phyloP scores from a whole-genome alignment of 1,140 invertebrate genomes.

The Philopotamus ludificatus region DNA sequence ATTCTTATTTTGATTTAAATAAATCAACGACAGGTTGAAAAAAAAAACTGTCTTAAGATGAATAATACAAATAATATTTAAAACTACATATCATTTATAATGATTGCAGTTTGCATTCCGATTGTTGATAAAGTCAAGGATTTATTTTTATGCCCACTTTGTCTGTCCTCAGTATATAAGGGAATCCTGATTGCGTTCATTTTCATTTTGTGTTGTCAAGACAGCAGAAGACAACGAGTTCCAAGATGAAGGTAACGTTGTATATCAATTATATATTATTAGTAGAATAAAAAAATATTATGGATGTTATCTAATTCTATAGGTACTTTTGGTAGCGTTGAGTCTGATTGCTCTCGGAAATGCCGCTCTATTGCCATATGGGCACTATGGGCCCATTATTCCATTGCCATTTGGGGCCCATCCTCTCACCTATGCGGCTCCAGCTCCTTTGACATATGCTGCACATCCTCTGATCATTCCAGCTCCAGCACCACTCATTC shows the following conservation, averaged over 20 bases:
- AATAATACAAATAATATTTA: too few relatives aligned
- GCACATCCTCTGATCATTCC: constrained; percentile 7
- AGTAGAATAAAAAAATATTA: not conserved
- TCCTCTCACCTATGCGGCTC: not conserved
- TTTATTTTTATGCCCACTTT: too few relatives aligned
- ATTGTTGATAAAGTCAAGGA: too few relatives aligned
- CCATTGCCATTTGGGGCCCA: constrained; percentile 10
- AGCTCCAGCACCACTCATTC: constrained; percentile 35
- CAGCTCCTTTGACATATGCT: not conserved
- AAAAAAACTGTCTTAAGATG: too few relatives aligned
- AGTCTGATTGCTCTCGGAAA: constrained; percentile 30
- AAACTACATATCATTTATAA: too few relatives aligned
- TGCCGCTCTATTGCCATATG: constrained; percentile 17
- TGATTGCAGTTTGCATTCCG: too few relatives aligned
- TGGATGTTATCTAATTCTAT: constrained; percentile 7
- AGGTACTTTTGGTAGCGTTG: constrained; percentile 41
- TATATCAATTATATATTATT: not conserved
- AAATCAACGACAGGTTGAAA: too few relatives aligned
- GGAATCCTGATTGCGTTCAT: too few relatives aligned
- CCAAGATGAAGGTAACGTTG: constrained; percentile 41
- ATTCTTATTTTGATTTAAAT: too few relatives aligned
- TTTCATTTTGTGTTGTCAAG: too few relatives aligned
- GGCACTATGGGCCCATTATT: not conserved
- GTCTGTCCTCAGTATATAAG: too few relatives aligned
- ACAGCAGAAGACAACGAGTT: constrained; percentile 36